These are phyloP conservation scores for Carcharodon carcharias DNA, from an alignment of 2,797 vertebrate genomes.

Conservation along the genomic window DNA sequence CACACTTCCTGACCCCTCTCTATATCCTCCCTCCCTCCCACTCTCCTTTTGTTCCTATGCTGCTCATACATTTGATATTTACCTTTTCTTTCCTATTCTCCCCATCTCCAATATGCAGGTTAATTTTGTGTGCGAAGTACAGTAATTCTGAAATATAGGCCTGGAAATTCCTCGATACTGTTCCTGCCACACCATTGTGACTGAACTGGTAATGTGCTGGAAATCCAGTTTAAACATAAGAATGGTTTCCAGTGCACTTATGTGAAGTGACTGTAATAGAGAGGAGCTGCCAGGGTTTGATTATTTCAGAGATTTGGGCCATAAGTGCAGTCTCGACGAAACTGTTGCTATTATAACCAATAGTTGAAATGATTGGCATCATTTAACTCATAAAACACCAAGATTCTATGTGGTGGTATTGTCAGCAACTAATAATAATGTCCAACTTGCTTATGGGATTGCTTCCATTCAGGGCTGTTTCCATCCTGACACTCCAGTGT, in stretches of 20 bases:
- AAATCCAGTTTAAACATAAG: background rate
- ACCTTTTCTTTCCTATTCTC: no score
- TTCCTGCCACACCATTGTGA: background rate
- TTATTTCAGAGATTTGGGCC: background rate
- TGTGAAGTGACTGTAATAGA: background rate
- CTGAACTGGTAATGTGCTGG: no score
- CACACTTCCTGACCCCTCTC: no score
- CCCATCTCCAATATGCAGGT: background rate
- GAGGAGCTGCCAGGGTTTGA: background rate
- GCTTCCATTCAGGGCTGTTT: background rate
- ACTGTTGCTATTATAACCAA: background rate
- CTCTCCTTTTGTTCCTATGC: background rate
- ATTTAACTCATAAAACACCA: background rate
- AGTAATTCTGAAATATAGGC: background rate
- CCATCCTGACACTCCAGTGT: no score
- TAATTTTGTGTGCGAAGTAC: background rate
- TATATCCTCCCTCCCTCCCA: no score
- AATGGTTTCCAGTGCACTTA: background rate
- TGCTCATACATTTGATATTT: background rate
- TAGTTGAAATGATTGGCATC: background rate
- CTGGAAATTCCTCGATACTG: background rate
- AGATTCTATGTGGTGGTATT: background rate
- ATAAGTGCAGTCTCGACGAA: background rate
- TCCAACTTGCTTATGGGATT: background rate
- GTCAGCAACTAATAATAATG: background rate